Percentiles rank a stretch among this genome's conserved stretches.
These are phyloP conservation scores for Hesperophylax magnus DNA, from an alignment of 1,140 invertebrate species.

Conservation along the genomic window DNA sequence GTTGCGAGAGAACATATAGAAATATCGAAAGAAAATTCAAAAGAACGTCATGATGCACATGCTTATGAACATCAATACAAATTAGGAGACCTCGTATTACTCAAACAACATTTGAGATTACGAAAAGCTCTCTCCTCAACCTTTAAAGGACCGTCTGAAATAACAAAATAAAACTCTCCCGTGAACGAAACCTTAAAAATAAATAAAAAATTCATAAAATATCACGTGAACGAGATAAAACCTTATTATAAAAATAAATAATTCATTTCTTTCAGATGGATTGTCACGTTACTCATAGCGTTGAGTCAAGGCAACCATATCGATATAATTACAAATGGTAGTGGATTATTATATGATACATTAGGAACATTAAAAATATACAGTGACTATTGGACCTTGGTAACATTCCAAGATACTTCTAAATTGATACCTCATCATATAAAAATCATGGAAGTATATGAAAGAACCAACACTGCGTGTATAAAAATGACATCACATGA, in stretches of 20 bases:
- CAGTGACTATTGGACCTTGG: conserved; percentile 25
- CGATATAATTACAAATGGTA: neutral
- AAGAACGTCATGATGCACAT: conserved; percentile 60
- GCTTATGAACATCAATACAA: conserved; percentile 49
- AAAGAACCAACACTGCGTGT: conserved; percentile 6
- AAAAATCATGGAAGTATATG: neutral
- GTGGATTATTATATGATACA: neutral
- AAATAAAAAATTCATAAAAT: neutral
- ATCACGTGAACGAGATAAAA: conserved; percentile 12
- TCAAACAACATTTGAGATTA: conserved; percentile 18
- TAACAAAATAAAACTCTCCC: neutral
- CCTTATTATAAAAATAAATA: neutral
- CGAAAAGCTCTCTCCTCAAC: conserved; percentile 29
- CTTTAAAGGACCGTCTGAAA: conserved; percentile 25
- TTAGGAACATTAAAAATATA: conserved; percentile 9
- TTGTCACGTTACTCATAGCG: neutral
- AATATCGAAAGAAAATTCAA: conserved; percentile 57
- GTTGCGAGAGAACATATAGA: conserved; percentile 53
- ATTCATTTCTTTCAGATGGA: neutral
- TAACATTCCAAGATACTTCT: conserved; percentile 21
- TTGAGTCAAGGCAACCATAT: too few relatives aligned
- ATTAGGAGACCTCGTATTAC: conserved; percentile 46
- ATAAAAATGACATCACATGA: neutral
- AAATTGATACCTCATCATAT: conserved; percentile 3
- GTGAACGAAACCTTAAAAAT: neutral